These are phyloP conservation scores for Cheilosia scutellata DNA, from an alignment of 2,888 invertebrate species.

Conservation along the genomic window DNA sequence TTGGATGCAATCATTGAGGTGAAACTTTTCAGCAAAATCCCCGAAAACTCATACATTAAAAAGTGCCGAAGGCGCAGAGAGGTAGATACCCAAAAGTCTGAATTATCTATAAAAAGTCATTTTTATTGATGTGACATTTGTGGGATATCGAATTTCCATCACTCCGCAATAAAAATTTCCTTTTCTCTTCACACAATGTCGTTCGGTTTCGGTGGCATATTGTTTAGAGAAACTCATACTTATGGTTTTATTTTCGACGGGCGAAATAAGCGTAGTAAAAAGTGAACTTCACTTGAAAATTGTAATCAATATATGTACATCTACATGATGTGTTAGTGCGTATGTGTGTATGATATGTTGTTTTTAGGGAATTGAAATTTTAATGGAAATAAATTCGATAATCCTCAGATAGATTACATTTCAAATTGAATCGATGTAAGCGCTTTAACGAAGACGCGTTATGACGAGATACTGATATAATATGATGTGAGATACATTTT, in stretches of 20 bases:
- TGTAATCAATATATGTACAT: conserved; percentile 2
- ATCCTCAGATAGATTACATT: conserved; percentile 47
- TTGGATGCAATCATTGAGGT: conserved; percentile 14
- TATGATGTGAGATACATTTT: no score
- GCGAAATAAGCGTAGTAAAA: not conserved
- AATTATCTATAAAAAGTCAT: conserved; percentile 32
- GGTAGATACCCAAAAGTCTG: not conserved
- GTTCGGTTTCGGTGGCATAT: conserved; percentile 2
- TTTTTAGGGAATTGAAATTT: conserved; percentile 4
- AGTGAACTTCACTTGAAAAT: not conserved
- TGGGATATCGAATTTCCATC: conserved; percentile 29
- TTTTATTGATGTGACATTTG: conserved; percentile 46
- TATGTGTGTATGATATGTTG: not conserved
- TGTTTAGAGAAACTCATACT: conserved; percentile 11
- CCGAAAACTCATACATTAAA: conserved; percentile 1
- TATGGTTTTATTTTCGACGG: not conserved
- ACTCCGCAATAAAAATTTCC: conserved; percentile 1
- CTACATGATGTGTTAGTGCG: not conserved
- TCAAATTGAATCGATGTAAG: conserved; percentile 48
- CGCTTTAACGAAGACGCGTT: not conserved
- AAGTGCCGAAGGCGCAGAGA: conserved; percentile 17
- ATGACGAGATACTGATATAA: no score
- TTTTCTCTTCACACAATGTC: not conserved
- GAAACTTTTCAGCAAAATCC: conserved; percentile 13
- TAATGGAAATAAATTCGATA: conserved; percentile 33